A percentile compares a stretch with the other conserved stretches of the same genome.
These are phyloP conservation scores for human (Homo sapiens) DNA, from an alignment of 2,113 vertebrate genomes.

Conservation along the genomic window DNA sequence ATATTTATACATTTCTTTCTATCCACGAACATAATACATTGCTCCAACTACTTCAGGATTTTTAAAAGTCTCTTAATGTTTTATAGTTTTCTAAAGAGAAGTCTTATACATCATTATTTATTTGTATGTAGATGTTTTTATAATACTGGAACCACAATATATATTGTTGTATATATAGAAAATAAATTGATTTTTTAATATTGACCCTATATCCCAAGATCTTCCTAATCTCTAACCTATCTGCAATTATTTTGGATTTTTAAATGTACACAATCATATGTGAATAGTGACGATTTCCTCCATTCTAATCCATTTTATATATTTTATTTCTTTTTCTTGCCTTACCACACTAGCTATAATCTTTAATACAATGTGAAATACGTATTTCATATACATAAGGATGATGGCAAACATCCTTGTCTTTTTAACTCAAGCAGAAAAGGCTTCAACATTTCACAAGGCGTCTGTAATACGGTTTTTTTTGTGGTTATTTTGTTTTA, in stretches of 20 bases:
- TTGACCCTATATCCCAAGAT: not conserved
- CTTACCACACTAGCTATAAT: not conserved
- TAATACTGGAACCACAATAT: not conserved
- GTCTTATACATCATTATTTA: not conserved
- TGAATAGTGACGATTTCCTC: not conserved
- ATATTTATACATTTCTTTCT: not conserved
- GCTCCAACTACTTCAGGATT: not conserved
- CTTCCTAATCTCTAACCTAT: not conserved
- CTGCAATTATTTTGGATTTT: slow-evolving; percentile 10
- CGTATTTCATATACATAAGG: not conserved
- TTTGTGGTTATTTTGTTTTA: not conserved
- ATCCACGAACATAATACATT: not conserved
- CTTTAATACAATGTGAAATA: not conserved
- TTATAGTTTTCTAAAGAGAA: not conserved
- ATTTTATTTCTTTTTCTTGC: not conserved
- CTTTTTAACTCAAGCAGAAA: not conserved
- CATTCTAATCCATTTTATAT: not conserved
- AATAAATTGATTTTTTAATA: not conserved
- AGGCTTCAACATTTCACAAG: not conserved
- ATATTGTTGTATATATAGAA: not conserved
- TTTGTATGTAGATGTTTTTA: not conserved
- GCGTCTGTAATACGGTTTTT: not conserved
- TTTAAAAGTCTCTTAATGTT: not conserved
- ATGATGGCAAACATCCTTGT: not conserved
- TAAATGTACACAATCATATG: not conserved